Evolutionary conservation across 92 coral and sea anemone genomes (phyloP).

Genomic region (Actinostola sp.): DNA sequence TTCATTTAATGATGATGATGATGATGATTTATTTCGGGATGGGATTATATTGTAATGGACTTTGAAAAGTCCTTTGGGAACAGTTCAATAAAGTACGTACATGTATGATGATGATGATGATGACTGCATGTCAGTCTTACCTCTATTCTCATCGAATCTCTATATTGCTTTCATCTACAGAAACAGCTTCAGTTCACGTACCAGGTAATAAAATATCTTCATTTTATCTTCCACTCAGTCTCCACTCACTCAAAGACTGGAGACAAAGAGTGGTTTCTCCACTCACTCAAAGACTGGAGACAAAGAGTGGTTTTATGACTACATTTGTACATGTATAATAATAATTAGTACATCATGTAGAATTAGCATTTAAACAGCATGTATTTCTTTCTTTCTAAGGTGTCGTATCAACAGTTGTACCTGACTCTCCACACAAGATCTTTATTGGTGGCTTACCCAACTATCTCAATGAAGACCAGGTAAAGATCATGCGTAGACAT

Average conservation of each 20-base stretch:
- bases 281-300: not conserved
- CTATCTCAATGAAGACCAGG: constrained; percentile 98
- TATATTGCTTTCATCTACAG: constrained; percentile 39
- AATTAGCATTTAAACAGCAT: not conserved
- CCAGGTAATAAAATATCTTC: constrained; percentile 62
- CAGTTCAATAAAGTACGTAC: too few species aligned
- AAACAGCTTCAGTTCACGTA: constrained; percentile 89
- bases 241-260: too few species aligned
- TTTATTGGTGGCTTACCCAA: constrained; percentile 98
- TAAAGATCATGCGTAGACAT: constrained; percentile 13
- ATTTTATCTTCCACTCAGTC: constrained; percentile 1
- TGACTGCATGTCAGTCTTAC: not conserved
- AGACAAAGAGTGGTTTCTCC: not conserved
- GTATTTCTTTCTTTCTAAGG: constrained; percentile 34
- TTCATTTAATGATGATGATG: not conserved
- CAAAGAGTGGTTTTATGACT: too few species aligned
- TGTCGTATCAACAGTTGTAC: constrained; percentile 98
- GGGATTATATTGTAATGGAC: not conserved
- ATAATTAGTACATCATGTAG: not conserved
- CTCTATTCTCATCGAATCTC: not conserved
- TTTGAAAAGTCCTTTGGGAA: too few species aligned
- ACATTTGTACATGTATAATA: too few species aligned
- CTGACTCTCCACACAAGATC: constrained; percentile 97
- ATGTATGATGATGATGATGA: constrained; percentile 1
- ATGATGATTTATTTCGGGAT: not conserved